phyloP scores from a whole-genome alignment of 2,113 vertebrate genomes.

The Pygathrix nemaeus region DNA sequence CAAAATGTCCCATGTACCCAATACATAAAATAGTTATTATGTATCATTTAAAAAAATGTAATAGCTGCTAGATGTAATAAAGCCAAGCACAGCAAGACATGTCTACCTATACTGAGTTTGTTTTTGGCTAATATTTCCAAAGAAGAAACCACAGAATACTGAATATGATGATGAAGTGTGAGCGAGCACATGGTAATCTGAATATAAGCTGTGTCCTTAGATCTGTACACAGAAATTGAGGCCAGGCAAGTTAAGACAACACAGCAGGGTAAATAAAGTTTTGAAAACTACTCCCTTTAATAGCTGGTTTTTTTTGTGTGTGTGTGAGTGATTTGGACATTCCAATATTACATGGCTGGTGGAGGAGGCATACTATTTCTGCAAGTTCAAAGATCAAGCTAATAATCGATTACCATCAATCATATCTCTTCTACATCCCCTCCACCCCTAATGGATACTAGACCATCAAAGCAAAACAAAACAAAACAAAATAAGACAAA shows the following conservation, averaged over 20 bases:
- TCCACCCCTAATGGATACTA: background rate
- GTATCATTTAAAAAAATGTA: background rate
- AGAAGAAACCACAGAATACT: constrained; percentile 26
- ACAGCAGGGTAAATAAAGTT: background rate
- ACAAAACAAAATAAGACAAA: background rate
- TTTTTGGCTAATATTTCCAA: constrained; percentile 27
- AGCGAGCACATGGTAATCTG: background rate
- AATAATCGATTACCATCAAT: background rate
- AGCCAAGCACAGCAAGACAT: background rate
- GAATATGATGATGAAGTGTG: background rate
- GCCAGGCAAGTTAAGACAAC: background rate
- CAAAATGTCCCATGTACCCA: background rate
- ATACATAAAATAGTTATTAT: background rate
- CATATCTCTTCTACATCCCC: background rate
- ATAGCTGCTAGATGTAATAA: background rate
- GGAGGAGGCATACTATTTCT: background rate
- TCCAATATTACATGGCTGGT: background rate
- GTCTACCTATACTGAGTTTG: background rate
- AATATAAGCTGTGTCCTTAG: constrained; percentile 8
- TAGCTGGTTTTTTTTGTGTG: background rate
- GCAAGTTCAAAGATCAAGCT: background rate
- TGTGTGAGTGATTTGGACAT: background rate
- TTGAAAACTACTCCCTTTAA: background rate
- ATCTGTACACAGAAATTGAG: background rate
- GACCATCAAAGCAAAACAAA: background rate